phyloP scores from a whole-genome alignment of 1,140 invertebrate species.

The Brachionus asplanchnoidis region DNA sequence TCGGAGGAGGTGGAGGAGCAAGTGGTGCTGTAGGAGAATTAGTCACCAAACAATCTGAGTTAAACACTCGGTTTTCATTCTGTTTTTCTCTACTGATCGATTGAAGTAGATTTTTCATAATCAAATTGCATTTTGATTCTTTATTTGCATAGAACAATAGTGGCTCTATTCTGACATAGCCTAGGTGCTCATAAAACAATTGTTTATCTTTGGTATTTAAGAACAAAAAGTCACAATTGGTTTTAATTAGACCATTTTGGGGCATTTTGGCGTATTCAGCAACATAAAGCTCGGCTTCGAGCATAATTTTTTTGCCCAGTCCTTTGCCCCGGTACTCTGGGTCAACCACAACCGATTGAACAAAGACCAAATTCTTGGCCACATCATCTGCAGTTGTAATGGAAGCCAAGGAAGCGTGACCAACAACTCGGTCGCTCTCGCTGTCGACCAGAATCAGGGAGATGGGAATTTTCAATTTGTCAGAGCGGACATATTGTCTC shows the following conservation, averaged over 20 bases:
- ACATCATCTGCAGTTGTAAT: not conserved
- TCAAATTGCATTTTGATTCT: constrained; percentile 5
- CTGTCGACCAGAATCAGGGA: not conserved
- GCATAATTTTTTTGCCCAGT: not conserved
- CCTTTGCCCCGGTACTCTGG: not conserved
- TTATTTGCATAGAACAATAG: constrained; percentile 25
- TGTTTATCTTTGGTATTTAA: constrained; percentile 41
- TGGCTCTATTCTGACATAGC: not conserved
- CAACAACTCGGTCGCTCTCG: constrained; percentile 7
- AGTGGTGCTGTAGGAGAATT: not conserved
- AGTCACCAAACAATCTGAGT: not conserved
- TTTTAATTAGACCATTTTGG: not conserved
- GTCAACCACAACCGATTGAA: constrained; percentile 39
- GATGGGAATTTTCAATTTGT: not conserved
- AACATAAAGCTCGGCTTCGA: not conserved
- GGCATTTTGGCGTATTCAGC: not conserved
- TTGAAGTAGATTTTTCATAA: constrained; percentile 8
- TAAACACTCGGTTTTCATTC: not conserved
- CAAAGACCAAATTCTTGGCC: not conserved
- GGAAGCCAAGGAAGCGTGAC: not conserved
- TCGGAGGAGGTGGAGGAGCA: not conserved
- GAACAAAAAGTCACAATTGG: constrained; percentile 15
- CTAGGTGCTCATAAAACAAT: not conserved
- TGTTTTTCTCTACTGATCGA: not conserved
- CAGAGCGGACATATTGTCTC: not conserved